Evolutionary conservation across 2,888 invertebrate species (phyloP).

Genomic region (Amitus sp.): DNA sequence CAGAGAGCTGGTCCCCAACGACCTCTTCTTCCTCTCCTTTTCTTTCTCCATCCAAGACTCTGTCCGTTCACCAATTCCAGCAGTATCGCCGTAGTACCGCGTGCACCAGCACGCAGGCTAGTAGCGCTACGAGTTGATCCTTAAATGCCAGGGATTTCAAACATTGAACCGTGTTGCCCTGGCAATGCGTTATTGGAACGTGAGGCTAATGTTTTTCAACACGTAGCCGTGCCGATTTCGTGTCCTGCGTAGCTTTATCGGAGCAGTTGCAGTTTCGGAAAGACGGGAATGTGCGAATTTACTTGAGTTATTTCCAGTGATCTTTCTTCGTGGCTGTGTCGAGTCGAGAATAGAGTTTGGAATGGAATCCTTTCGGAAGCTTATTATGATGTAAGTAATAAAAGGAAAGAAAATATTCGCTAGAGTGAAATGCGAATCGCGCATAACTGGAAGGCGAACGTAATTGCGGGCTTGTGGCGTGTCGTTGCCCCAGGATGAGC

Average conservation of each 20-base stretch:
- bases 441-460: too few relatives aligned
- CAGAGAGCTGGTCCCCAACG: conserved; percentile 42
- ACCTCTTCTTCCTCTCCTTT: conserved; percentile 18
- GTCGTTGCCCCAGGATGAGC: too few relatives aligned
- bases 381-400: conserved; percentile 31
- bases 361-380: conserved; percentile 36
- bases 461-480: too few relatives aligned
- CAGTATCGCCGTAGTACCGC: conserved; percentile 36
- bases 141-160: neutral
- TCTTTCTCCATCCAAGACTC: conserved; percentile 31
- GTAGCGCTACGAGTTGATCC: conserved; percentile 19
- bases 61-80: conserved; percentile 35
- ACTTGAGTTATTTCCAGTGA: conserved; percentile 28
- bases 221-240: conserved; percentile 13
- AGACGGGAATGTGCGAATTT: conserved; percentile 34
- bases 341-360: conserved; percentile 17
- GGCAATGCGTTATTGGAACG: conserved; percentile 17
- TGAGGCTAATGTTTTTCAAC: neutral
- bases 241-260: conserved; percentile 2
- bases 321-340: conserved; percentile 24
- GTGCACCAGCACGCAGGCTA: conserved; percentile 38
- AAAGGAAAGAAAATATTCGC: neutral
- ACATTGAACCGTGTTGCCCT: neutral
- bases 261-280: conserved; percentile 7
- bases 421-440: too few relatives aligned